These are phyloP conservation scores for Schizothorax lantsangensis DNA, from an alignment of 2,797 vertebrate genomes.

Conservation along the genomic window DNA sequence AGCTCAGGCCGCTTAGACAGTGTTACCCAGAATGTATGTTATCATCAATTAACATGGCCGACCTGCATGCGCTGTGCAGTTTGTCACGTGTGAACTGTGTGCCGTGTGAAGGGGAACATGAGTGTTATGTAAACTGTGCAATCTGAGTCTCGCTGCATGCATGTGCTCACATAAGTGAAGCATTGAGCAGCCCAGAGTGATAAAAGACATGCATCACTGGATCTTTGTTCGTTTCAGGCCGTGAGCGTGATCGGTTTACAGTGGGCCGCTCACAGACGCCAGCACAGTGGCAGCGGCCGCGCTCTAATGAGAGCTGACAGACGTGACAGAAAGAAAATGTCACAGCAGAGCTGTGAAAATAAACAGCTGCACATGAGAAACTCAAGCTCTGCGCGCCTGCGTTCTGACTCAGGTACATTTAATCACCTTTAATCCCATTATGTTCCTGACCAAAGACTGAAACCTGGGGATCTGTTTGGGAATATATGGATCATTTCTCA, in stretches of 20 bases:
- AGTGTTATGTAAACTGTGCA: constrained; percentile 33
- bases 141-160: constrained; percentile 47
- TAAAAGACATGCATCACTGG: constrained; percentile 30
- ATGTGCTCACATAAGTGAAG: constrained; percentile 35
- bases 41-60: not conserved
- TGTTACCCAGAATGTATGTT: not conserved
- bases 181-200: constrained; percentile 21
- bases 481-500: constrained; percentile 24
- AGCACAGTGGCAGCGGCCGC: constrained; percentile 62
- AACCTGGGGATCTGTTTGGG: constrained; percentile 7
- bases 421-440: constrained; percentile 70
- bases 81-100: not conserved
- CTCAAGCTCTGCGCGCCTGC: constrained; percentile 62
- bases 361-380: constrained; percentile 72
- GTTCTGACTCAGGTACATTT: constrained; percentile 72
- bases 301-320: constrained; percentile 76
- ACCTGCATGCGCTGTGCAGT: not conserved
- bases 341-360: constrained; percentile 76
- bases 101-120: constrained; percentile 17
- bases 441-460: constrained; percentile 58
- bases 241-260: constrained; percentile 59
- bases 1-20: not conserved
- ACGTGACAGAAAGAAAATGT: constrained; percentile 73
- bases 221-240: constrained; percentile 54
- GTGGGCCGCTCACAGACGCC: constrained; percentile 41